A percentile compares a stretch with the other conserved stretches of the same genome.
phyloP scores from a whole-genome alignment of 2,113 vertebrate genomes.

The Polypterus bichir region DNA sequence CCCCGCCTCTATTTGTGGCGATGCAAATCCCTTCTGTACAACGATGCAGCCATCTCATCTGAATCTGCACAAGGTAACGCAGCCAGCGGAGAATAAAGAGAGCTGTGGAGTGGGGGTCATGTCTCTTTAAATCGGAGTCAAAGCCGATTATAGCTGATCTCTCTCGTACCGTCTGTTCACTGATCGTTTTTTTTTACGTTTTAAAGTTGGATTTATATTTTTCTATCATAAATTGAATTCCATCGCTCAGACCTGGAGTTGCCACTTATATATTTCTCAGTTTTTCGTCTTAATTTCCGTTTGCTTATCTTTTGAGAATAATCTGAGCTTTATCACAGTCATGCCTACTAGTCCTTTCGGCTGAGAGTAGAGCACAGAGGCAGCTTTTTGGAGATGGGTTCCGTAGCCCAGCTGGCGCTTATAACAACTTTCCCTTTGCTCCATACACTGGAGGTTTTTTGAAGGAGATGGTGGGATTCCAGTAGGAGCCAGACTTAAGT shows the following conservation, averaged over 20 bases:
- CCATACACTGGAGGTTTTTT: not conserved
- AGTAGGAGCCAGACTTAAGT: conserved; percentile 20
- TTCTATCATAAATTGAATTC: no score
- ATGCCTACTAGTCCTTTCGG: no score
- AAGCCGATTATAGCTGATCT: conserved; percentile 70
- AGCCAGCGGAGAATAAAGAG: conserved; percentile 14
- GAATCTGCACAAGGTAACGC: conserved; percentile 10
- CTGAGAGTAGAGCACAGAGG: no score
- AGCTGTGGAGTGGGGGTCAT: conserved; percentile 24
- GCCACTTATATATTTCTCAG: no score
- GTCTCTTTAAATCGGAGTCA: conserved; percentile 60
- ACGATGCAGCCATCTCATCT: conserved; percentile 1
- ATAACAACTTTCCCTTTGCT: no score
- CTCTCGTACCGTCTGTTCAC: conserved; percentile 55
- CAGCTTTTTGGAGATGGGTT: not conserved
- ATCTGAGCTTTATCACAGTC: no score
- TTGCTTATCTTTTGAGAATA: no score
- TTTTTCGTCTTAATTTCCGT: no score
- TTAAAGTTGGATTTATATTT: not conserved
- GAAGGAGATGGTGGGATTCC: conserved; percentile 24
- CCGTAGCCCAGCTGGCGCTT: not conserved
- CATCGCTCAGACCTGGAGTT: no score
- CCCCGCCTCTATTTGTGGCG: conserved; percentile 40
- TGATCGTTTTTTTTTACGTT: conserved; percentile 22
- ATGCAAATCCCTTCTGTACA: conserved; percentile 19